Evolutionary conservation across 2,797 vertebrate genomes (phyloP).

Genomic region (Falco columbarius): DNA sequence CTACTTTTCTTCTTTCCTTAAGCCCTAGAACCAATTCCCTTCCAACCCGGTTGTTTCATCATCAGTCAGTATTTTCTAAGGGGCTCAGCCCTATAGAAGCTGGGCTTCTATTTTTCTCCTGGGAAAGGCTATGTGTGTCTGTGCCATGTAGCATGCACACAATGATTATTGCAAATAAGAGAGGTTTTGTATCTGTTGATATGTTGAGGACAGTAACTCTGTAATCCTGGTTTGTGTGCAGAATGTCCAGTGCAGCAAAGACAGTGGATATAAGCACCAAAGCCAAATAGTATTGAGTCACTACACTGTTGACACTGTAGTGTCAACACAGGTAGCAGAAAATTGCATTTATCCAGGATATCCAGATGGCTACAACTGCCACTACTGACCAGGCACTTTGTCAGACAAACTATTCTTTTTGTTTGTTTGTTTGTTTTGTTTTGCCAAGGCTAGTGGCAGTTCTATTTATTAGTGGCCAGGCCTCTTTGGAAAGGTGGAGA

Average conservation of each 20-base stretch:
- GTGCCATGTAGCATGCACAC: neutral
- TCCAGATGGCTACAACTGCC: neutral
- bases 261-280: neutral
- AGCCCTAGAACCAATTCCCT: neutral
- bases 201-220: neutral
- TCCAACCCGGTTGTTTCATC: neutral
- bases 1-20: neutral
- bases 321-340: neutral
- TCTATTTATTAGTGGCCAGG: neutral
- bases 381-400: neutral
- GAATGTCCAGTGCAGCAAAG: neutral
- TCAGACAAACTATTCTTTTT: neutral
- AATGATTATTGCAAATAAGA: neutral
- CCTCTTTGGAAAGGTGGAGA: neutral
- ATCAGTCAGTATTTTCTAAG: neutral
- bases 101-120: neutral
- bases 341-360: neutral
- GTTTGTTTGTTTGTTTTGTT: neutral
- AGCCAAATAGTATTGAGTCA: neutral
- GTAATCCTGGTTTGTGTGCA: neutral
- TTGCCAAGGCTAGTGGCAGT: accelerated
- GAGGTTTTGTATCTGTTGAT: neutral
- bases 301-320: neutral
- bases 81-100: neutral
- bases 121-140: neutral